Conservation (phyloP, 2,888 invertebrate species). For the Rhyacophila evoluta region DNA sequence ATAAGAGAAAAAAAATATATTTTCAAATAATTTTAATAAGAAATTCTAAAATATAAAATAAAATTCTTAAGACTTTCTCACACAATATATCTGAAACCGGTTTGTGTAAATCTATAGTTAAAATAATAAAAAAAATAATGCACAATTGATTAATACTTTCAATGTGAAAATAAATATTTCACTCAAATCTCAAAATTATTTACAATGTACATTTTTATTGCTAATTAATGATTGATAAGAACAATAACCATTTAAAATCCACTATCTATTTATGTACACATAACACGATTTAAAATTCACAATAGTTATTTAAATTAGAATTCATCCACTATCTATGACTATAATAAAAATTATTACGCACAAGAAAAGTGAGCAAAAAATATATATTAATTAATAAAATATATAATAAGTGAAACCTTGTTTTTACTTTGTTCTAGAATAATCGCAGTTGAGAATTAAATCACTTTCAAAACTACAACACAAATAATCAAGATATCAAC, state of each 20-base stretch:
- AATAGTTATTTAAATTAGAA: neutral
- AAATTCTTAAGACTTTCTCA: too few relatives aligned
- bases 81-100: too few relatives aligned
- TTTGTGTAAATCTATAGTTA: too few relatives aligned
- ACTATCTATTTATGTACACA: constrained; percentile 26
- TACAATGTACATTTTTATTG: neutral
- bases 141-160: neutral
- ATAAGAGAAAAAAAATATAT: too few relatives aligned
- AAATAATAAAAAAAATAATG: constrained; percentile 1
- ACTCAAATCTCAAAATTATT: neutral
- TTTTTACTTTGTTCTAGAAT: too few relatives aligned
- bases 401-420: too few relatives aligned
- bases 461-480: too few relatives aligned
- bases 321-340: neutral
- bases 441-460: too few relatives aligned
- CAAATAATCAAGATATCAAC: too few relatives aligned
- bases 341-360: neutral
- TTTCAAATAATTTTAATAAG: too few relatives aligned
- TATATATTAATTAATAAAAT: too few relatives aligned
- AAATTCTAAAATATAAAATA: too few relatives aligned
- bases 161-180: neutral
- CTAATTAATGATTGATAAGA: neutral
- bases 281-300: constrained; percentile 12
- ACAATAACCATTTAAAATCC: neutral
- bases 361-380: neutral